A percentile compares a stretch with the other conserved stretches of the same genome.
phyloP scores from a whole-genome alignment of 1,140 invertebrate genomes.

The Palaemon carinicauda region DNA sequence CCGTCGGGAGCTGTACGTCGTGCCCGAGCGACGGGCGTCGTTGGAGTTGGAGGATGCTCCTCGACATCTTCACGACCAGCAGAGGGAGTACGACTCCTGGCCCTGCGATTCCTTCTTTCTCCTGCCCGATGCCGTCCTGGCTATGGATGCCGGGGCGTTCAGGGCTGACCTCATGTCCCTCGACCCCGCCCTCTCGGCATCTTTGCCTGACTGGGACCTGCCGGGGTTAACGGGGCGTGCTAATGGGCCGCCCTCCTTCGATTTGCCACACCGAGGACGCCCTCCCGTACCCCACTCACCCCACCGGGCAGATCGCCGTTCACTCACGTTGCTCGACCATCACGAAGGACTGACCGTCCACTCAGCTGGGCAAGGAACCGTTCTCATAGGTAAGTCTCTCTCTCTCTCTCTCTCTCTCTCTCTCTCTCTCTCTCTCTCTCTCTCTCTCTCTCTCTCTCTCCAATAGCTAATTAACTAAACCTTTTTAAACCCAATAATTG shows the following conservation, averaged over 20 bases:
- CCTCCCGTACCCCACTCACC: background rate
- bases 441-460: background rate
- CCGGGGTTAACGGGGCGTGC: constrained; percentile 24
- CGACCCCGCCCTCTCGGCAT: constrained; percentile 55
- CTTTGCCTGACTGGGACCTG: constrained; percentile 55
- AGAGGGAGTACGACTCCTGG: constrained; percentile 58
- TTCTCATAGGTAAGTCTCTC: constrained; percentile 54
- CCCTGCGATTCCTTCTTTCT: constrained; percentile 59
- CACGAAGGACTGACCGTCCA: constrained; percentile 56
- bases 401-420: background rate
- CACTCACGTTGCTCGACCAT: constrained; percentile 54
- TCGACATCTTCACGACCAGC: constrained; percentile 30
- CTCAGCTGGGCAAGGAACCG: constrained; percentile 53
- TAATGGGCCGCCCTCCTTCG: background rate
- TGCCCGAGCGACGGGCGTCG: constrained; percentile 43
- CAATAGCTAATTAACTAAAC: too few species aligned
- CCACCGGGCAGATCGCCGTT: constrained; percentile 31
- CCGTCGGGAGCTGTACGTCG: constrained; percentile 48
- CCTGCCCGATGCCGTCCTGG: constrained; percentile 55
- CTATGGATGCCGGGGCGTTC: constrained; percentile 58
- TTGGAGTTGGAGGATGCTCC: constrained; percentile 41
- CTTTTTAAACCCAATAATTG: too few species aligned
- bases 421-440: background rate
- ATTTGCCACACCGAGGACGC: background rate
- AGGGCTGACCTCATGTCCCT: constrained; percentile 55